phyloP scores from a whole-genome alignment of 1,140 invertebrate species.

The Caenorhabditis briggsae region DNA sequence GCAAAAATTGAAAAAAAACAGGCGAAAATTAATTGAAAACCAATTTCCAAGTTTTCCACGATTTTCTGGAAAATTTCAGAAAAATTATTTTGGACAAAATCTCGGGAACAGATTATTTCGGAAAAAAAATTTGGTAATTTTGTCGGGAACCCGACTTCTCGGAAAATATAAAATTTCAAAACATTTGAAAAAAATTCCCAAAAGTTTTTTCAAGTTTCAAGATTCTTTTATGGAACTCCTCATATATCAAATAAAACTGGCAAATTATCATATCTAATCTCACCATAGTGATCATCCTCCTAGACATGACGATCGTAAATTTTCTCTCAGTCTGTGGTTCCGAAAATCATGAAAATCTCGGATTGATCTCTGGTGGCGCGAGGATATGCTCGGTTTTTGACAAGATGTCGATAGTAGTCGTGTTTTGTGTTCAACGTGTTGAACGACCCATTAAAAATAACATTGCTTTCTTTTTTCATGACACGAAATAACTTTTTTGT shows the following conservation, averaged over 20 bases:
- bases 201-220: neutral
- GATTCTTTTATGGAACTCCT: neutral
- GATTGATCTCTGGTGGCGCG: conserved; percentile 18
- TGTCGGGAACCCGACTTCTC: too few species aligned
- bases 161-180: too few species aligned
- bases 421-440: conserved; percentile 31
- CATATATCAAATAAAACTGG: neutral
- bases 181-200: too few species aligned
- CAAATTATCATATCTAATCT: conserved; percentile 2
- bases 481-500: conserved; percentile 33
- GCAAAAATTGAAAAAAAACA: too few species aligned
- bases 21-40: too few species aligned
- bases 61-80: too few species aligned
- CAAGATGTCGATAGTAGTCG: conserved; percentile 3
- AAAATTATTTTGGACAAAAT: too few species aligned
- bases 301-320: conserved; percentile 4
- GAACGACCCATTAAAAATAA: conserved; percentile 46
- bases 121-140: too few species aligned
- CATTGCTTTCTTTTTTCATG: conserved; percentile 33
- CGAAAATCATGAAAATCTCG: neutral
- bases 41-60: too few species aligned
- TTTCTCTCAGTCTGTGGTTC: neutral
- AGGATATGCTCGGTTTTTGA: too few species aligned
- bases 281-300: neutral
- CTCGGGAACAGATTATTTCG: too few species aligned